Conservation (phyloP, 2,888 invertebrate genomes). For the Siphlonurus alternatus region DNA sequence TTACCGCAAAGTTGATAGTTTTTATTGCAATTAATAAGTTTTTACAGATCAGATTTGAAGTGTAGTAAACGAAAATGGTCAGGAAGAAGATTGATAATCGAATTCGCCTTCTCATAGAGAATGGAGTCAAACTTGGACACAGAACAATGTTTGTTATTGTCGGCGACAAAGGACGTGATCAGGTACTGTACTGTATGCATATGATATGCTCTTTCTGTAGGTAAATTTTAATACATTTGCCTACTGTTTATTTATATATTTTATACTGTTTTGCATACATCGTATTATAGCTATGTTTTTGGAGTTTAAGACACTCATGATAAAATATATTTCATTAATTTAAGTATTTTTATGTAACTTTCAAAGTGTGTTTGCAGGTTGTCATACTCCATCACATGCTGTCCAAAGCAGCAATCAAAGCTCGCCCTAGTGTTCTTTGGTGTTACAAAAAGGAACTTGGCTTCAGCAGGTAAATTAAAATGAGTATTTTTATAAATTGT, state of each 20-base stretch:
- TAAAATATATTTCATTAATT: slow-evolving; percentile 3
- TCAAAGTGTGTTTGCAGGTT: slow-evolving; percentile 49
- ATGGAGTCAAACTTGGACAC: slow-evolving; percentile 81
- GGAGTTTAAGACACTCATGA: too few relatives aligned
- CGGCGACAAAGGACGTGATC: slow-evolving; percentile 91
- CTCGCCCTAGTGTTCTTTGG: slow-evolving; percentile 90
- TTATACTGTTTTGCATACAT: slow-evolving; percentile 4
- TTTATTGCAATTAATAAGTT: too few relatives aligned
- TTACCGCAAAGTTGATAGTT: too few relatives aligned
- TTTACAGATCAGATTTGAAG: too few relatives aligned
- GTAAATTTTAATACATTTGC: background rate
- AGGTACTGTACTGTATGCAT: slow-evolving; percentile 38
- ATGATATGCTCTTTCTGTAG: slow-evolving; percentile 1
- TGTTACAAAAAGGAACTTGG: slow-evolving; percentile 95
- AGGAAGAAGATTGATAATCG: slow-evolving; percentile 95
- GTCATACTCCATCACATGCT: slow-evolving; percentile 96
- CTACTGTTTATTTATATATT: background rate
- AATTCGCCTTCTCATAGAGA: slow-evolving; percentile 88
- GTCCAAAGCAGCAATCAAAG: slow-evolving; percentile 82
- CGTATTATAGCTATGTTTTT: background rate
- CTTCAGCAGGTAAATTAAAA: slow-evolving; percentile 51
- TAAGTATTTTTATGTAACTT: slow-evolving; percentile 8
- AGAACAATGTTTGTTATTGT: slow-evolving; percentile 88
- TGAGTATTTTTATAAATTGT: too few relatives aligned
- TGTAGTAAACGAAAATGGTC: too few relatives aligned